Conservation (phyloP, 2,888 invertebrate species). For the Cantharis flavilabris region DNA sequence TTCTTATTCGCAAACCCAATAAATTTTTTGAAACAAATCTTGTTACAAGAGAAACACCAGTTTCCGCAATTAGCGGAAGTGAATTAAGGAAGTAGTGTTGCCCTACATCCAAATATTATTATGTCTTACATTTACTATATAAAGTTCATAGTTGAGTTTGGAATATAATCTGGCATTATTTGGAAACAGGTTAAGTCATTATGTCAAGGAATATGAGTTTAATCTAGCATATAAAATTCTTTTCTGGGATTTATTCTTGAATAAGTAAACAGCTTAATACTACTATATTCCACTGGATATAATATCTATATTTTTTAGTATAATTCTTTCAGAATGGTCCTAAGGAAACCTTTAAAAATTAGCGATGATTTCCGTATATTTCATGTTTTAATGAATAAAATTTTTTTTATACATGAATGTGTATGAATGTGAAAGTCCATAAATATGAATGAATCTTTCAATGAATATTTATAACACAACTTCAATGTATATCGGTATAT, state of each 20-base stretch:
- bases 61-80: not conserved
- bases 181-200: not conserved
- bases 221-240: not conserved
- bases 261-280: not conserved
- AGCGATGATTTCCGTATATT: no score
- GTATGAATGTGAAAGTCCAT: not conserved
- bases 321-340: not conserved
- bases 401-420: not conserved
- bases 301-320: not conserved
- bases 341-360: not conserved
- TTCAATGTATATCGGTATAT: not conserved
- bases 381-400: not conserved
- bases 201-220: not conserved
- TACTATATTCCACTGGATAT: not conserved
- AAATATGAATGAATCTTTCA: not conserved
- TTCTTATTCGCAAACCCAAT: no score
- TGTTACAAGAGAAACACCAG: not conserved
- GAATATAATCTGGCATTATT: not conserved
- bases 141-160: not conserved
- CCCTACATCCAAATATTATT: not conserved
- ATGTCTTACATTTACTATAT: not conserved
- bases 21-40: not conserved
- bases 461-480: not conserved
- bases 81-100: not conserved
- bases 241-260: not conserved